A percentile compares a stretch with the other conserved stretches of the same genome.
Evolutionary conservation across 2,113 vertebrate genomes (phyloP).

Genomic region (human): DNA sequence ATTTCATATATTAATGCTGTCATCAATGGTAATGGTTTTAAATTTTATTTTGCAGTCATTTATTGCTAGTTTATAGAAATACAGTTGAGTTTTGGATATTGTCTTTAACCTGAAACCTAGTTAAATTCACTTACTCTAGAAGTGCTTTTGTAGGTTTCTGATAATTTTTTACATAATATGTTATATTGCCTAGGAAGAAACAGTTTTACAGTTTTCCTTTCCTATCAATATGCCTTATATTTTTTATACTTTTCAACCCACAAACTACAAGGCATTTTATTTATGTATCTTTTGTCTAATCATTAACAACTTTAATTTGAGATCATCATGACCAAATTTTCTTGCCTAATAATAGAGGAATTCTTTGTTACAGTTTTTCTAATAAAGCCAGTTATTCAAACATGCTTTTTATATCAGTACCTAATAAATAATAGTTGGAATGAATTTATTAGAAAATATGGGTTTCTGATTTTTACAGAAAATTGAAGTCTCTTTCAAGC

Average conservation of each 20-base stretch:
- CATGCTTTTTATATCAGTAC: background rate
- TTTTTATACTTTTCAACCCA: background rate
- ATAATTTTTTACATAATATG: background rate
- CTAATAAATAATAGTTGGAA: slow-evolving; percentile 22
- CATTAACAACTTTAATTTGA: slow-evolving; percentile 12
- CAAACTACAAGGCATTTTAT: background rate
- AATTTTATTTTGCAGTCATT: slow-evolving; percentile 1
- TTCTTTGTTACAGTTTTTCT: background rate
- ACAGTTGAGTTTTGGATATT: background rate
- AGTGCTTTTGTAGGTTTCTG: background rate
- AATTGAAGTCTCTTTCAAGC: background rate
- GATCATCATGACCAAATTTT: background rate
- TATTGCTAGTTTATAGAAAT: slow-evolving; percentile 3
- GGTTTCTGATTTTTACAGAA: slow-evolving; percentile 11
- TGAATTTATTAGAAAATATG: slow-evolving; percentile 30
- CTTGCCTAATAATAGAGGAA: background rate
- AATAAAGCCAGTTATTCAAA: background rate
- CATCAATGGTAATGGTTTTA: background rate
- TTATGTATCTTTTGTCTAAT: background rate
- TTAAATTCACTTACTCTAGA: background rate
- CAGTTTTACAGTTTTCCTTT: background rate
- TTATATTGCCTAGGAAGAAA: slow-evolving; percentile 22
- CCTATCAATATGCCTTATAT: background rate
- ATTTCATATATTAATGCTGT: background rate
- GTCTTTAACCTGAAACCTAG: background rate